These are phyloP conservation scores for Drosophila serrata DNA, from an alignment of 1,140 invertebrate genomes.

Conservation along the genomic window DNA sequence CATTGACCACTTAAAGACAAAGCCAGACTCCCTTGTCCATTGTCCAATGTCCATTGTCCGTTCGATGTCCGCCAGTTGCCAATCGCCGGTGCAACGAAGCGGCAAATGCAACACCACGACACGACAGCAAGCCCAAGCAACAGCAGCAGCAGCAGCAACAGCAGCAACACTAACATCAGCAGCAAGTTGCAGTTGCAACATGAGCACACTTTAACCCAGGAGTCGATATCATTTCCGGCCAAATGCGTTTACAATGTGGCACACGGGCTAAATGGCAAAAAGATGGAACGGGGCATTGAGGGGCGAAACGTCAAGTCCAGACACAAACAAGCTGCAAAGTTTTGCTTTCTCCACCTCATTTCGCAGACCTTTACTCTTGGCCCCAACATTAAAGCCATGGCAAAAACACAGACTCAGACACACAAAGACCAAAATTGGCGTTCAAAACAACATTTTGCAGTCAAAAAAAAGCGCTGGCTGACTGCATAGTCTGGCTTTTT, in stretches of 20 bases:
- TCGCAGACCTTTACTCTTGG: slow-evolving; percentile 14
- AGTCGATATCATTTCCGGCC: slow-evolving; percentile 76
- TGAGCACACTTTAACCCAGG: slow-evolving; percentile 63
- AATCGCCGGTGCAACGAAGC: slow-evolving; percentile 76
- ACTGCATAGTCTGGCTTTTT: slow-evolving; percentile 52
- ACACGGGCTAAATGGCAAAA: slow-evolving; percentile 25
- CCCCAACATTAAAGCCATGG: slow-evolving; percentile 35
- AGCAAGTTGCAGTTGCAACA: slow-evolving; percentile 53
- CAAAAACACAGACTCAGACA: background rate
- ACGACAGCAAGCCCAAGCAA: no score
- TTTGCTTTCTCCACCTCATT: slow-evolving; percentile 42
- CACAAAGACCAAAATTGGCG: slow-evolving; percentile 52
- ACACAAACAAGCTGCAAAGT: slow-evolving; percentile 38
- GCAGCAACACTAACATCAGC: slow-evolving; percentile 14
- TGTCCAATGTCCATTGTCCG: slow-evolving; percentile 37
- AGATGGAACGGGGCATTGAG: slow-evolving; percentile 18
- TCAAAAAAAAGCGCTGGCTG: slow-evolving; percentile 74
- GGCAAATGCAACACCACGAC: slow-evolving; percentile 22
- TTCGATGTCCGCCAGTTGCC: slow-evolving; percentile 57
- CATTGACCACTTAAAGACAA: slow-evolving; percentile 77
- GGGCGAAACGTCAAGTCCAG: slow-evolving; percentile 36
- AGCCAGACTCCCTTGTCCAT: slow-evolving; percentile 26
- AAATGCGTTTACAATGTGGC: slow-evolving; percentile 73
- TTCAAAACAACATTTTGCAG: slow-evolving; percentile 66
- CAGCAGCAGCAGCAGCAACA: background rate